Evolutionary conservation across 2,888 invertebrate species (phyloP).

Genomic region (Melanargia galathea): DNA sequence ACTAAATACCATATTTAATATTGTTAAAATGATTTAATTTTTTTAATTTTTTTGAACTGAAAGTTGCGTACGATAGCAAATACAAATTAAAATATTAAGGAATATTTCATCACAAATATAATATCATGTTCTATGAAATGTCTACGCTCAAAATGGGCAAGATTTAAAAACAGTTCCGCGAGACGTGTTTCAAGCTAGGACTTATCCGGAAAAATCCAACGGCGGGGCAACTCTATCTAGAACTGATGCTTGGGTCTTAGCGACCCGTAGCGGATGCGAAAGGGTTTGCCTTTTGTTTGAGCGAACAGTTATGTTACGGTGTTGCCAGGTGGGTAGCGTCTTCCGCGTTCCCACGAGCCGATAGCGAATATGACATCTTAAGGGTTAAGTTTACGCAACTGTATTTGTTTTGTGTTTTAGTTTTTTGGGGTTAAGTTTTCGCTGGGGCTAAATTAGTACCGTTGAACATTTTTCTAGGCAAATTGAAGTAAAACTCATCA

Average conservation of each 20-base stretch:
- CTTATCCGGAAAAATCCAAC: background rate
- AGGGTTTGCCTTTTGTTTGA: constrained; percentile 68
- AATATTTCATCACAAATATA: too few relatives aligned
- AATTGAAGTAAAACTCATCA: background rate
- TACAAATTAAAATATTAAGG: too few relatives aligned
- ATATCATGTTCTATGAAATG: background rate
- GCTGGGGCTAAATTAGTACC: background rate
- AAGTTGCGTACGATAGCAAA: too few relatives aligned
- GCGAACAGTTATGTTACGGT: constrained; percentile 73
- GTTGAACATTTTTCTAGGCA: background rate
- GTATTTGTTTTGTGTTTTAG: constrained; percentile 51
- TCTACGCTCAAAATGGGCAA: background rate
- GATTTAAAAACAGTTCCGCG: background rate
- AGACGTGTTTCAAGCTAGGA: background rate
- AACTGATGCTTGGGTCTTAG: constrained; percentile 55
- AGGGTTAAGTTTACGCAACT: constrained; percentile 60
- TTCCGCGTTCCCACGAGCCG: constrained; percentile 73
- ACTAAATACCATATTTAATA: too few relatives aligned
- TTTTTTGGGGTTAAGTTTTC: constrained; percentile 5
- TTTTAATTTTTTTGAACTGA: too few relatives aligned
- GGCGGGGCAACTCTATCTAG: constrained; percentile 25
- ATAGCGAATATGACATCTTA: constrained; percentile 56
- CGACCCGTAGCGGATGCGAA: constrained; percentile 65
- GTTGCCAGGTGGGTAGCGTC: constrained; percentile 67
- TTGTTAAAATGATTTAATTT: too few relatives aligned